Percentiles rank a stretch among this genome's conserved stretches.
Conservation (phyloP, 2,888 invertebrate genomes). For the Cryptosula pallasiana region DNA sequence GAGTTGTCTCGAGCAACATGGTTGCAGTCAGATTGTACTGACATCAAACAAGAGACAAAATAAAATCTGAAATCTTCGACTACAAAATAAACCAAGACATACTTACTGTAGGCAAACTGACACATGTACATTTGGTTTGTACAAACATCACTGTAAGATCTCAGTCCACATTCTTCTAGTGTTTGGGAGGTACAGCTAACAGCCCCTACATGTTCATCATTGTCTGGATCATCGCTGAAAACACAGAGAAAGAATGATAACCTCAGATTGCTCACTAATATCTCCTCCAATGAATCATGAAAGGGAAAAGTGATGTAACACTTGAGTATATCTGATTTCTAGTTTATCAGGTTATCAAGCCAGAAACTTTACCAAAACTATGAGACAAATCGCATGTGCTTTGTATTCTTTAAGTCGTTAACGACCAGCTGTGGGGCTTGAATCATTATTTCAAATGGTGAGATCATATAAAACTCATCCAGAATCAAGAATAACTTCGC, state of each 20-base stretch:
- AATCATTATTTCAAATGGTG: no score
- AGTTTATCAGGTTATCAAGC: background rate
- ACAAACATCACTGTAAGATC: background rate
- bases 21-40: no score
- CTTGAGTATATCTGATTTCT: background rate
- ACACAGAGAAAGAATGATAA: background rate
- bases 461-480: no score
- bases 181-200: background rate
- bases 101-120: slow-evolving; percentile 9
- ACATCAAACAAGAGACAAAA: no score
- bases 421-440: no score
- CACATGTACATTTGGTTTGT: background rate
- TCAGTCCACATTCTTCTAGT: background rate
- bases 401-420: no score
- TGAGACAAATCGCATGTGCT: no score
- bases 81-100: no score
- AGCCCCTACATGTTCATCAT: background rate
- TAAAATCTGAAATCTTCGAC: no score
- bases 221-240: background rate
- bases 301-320: background rate
- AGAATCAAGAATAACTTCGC: no score
- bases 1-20: no score
- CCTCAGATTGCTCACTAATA: background rate
- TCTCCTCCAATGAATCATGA: background rate
- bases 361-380: no score